These are phyloP conservation scores for Leptopilina boulardi DNA, from an alignment of 1,140 invertebrate genomes.

Conservation along the genomic window DNA sequence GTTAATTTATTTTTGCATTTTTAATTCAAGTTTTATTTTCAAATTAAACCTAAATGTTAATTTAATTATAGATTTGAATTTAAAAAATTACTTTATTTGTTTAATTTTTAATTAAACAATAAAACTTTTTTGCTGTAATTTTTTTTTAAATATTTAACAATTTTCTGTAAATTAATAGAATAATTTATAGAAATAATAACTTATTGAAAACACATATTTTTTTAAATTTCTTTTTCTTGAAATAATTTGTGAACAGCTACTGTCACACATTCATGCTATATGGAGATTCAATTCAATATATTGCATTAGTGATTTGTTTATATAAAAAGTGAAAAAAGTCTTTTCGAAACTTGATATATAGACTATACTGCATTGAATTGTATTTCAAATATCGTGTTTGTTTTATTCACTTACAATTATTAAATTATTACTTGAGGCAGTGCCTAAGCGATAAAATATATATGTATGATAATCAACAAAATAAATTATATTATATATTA, in stretches of 20 bases:
- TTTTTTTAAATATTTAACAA: too few relatives aligned
- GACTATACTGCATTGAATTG: neutral
- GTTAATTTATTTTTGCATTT: too few relatives aligned
- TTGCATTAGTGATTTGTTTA: slow-evolving; percentile 4
- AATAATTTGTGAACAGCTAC: neutral
- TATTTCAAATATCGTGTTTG: neutral
- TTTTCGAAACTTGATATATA: slow-evolving; percentile 14
- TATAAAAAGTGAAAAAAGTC: slow-evolving; percentile 6
- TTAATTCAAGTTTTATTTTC: too few relatives aligned
- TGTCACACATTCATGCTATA: neutral
- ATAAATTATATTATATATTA: slow-evolving; percentile 14
- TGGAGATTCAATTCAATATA: slow-evolving; percentile 4
- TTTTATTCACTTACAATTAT: neutral
- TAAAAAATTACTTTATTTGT: neutral
- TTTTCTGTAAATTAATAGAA: too few relatives aligned
- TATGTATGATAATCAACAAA: neutral
- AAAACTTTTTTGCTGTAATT: too few relatives aligned
- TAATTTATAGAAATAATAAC: too few relatives aligned
- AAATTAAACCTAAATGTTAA: neutral
- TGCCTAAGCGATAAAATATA: neutral
- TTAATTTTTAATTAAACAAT: neutral
- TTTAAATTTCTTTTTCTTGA: neutral
- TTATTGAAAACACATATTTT: neutral
- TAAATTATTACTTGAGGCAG: neutral
- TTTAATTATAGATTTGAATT: neutral